Base-by-base conservation (phyloP, 2,888 invertebrate genomes). In the Phragmatobia fuliginosa region DNA sequence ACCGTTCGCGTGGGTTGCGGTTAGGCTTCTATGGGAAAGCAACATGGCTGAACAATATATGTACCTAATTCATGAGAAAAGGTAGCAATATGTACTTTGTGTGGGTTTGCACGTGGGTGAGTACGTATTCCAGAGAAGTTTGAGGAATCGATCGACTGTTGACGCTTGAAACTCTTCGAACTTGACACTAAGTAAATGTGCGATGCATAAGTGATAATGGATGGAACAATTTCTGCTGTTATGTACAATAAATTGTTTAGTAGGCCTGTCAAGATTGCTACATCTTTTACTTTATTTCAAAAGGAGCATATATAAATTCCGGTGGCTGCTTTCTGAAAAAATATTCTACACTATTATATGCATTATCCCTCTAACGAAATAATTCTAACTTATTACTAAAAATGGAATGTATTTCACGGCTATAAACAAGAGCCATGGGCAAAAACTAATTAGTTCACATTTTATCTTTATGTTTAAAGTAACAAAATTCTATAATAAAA, bases 21-120 rank as follows among this genome's bases (percentile, higher is more conserved):
- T 64, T 8, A 33, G 33, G 62, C 25, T 68, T 62, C 67, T 52
- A 66, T 68, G 68, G 61, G 70, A 66, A 70, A 32, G 16, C 21
- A 31, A 63, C 0, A 33, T 52, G 65, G 11, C 49, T 52, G 25
- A n/a, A 65, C 41, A 64, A 33, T 65, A 61, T 56, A 64, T 56
- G 62, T 62, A 49, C 45, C 45, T n/a, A 62, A 28, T 63, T 45
- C 63, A 60, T 66, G 66, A 36, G 68, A 72, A 70, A 67, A 66
- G 32, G 52, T 67, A n/a, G 31, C 38, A 62, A 49, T 73, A 70
- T 71, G 61, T 32, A 60, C 31, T 61, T 36, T 21, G 61, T 66
- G 80, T 80, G 80, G 80, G 80, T 59, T 62, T 60, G 41, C 64
- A 65, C 56, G 80, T 80, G 79, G 79, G 80, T 65, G 61, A 60